Evolutionary conservation across 1,140 invertebrate species (phyloP), one percentile per base, ranked within the genome.

Genomic region (Phymastichus coffea): DNA sequence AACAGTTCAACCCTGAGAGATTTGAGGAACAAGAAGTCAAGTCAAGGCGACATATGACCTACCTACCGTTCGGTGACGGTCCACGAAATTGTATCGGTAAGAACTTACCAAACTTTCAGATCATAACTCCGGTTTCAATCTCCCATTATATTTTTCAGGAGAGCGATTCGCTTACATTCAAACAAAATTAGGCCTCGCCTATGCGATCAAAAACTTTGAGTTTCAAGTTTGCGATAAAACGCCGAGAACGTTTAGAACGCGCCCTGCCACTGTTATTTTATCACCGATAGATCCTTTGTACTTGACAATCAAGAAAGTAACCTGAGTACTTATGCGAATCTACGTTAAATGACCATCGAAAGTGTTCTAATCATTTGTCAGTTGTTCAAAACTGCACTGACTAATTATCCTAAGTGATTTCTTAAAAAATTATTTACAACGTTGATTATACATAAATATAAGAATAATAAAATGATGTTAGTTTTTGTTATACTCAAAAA

Each of bases 31-130:
- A 59, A 33, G 44, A 12, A 9, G 43, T 4, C 9, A 30, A 28
- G 23, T 1, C 14, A 10, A 66, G 81, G 22, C 78, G 69, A 63
- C 72, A 52, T 6, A 74, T 69, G 57, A 48, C 72, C 3, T 84
- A 77, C 66, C 70, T 84, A 28, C 84, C 85, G 2, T 87, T 87
- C 67, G 83, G 83, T 1, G 78, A 80, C 49, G 84, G 84, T 9
- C 75, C 78, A 2, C 68, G 82, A 28, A 79, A 80, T 61, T 84
- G 83, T 57, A 83, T 84, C 48, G 83, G 80, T 80, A 71, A 70
- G 20, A 10, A 12, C 20, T 23, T 15, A 10, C 20, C 3, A 19
- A 3, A 12, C 14, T 17, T 19, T 3, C n/a, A 15, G 7, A 17
- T 17, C 9, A 3, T 19, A 9, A 19, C 20, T 8, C 2, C 4